A percentile compares a stretch with the other conserved stretches of the same genome.
These are phyloP conservation scores for Latheticus oryzae DNA, from an alignment of 2,888 invertebrate species.

Conservation along the genomic window DNA sequence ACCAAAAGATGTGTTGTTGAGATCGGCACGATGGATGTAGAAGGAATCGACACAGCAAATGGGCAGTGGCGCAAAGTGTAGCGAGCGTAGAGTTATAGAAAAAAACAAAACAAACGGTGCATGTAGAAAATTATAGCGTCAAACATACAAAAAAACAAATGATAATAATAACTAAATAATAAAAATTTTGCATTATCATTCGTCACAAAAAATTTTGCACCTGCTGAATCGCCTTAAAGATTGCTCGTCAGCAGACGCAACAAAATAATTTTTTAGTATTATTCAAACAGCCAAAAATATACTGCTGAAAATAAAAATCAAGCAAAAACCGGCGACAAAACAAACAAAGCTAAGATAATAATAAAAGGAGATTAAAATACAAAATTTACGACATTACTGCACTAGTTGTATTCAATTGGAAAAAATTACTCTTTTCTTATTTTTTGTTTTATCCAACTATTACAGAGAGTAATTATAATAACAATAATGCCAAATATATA, in stretches of 20 bases:
- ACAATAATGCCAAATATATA: conserved; percentile 55
- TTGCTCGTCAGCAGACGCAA: conserved; percentile 21
- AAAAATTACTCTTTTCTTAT: conserved; percentile 35
- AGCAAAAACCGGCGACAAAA: conserved; percentile 32
- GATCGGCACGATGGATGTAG: conserved; percentile 54
- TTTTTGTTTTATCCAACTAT: conserved; percentile 46
- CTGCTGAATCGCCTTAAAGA: conserved; percentile 2
- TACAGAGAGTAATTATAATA: conserved; percentile 51
- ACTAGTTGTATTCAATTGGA: conserved; percentile 33
- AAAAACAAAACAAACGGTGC: conserved; percentile 67
- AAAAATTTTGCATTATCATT: conserved; percentile 41
- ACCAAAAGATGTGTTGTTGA: conserved; percentile 60
- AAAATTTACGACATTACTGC: conserved; percentile 38
- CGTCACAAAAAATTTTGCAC: conserved; percentile 9
- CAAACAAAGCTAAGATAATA: conserved; percentile 12
- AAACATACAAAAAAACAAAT: conserved; percentile 41
- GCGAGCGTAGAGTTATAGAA: conserved; percentile 67
- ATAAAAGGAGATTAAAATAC: conserved; percentile 36
- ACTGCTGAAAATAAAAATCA: conserved; percentile 41
- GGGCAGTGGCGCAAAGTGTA: conserved; percentile 65
- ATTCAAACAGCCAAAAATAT: conserved; percentile 49
- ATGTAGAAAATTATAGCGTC: conserved; percentile 65
- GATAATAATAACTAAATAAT: conserved; percentile 48
- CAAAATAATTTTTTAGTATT: no score
- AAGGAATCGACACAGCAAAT: conserved; percentile 61